Percentiles rank a stretch among this genome's conserved stretches.
phyloP scores from a whole-genome alignment of 2,797 vertebrate species.

The Artibeus jamaicensis region DNA sequence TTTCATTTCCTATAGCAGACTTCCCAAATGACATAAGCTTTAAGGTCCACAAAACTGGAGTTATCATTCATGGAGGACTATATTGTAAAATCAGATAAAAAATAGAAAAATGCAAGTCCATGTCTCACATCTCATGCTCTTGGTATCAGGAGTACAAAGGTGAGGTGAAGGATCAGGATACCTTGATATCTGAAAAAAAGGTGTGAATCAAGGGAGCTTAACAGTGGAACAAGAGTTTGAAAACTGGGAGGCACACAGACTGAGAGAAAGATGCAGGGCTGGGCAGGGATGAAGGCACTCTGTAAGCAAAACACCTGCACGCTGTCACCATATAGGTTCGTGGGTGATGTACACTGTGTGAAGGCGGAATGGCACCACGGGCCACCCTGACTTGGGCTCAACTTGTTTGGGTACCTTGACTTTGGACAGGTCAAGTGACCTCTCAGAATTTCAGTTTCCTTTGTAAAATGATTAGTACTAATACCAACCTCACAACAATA shows the following conservation, averaged over 20 bases:
- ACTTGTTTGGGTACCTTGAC: neutral
- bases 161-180: neutral
- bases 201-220: neutral
- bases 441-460: neutral
- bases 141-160: neutral
- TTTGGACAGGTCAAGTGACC: neutral
- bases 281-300: neutral
- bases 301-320: neutral
- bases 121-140: neutral
- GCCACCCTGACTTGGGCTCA: too few species aligned
- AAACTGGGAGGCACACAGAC: neutral
- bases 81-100: neutral
- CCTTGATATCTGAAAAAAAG: neutral
- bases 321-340: neutral
- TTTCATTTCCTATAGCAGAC: neutral
- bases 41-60: neutral
- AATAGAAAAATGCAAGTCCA: neutral
- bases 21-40: neutral
- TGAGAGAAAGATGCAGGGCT: neutral
- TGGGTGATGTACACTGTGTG: neutral
- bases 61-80: neutral
- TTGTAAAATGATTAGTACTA: neutral
- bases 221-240: neutral
- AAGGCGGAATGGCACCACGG: neutral
- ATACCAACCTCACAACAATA: neutral